A percentile compares a stretch with the other conserved stretches of the same genome.
Evolutionary conservation across 2,888 invertebrate genomes (phyloP).

Genomic region (Xylophagus ater): DNA sequence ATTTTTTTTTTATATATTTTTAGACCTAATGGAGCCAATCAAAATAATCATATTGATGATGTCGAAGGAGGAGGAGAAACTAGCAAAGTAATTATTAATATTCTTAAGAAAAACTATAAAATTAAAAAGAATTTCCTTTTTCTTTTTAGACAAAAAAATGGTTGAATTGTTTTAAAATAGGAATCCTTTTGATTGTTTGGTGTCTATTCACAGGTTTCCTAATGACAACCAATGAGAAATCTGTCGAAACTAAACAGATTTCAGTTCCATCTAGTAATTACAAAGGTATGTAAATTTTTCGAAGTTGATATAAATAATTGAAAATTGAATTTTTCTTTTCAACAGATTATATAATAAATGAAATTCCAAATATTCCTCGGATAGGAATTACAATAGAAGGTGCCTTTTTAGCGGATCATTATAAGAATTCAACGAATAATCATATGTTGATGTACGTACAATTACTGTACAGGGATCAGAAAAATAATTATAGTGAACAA

Average conservation of each 20-base stretch:
- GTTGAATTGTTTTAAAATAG: constrained; percentile 40
- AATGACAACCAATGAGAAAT: constrained; percentile 56
- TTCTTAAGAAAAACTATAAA: too few species aligned
- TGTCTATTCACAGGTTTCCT: constrained; percentile 54
- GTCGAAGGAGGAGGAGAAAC: constrained; percentile 5
- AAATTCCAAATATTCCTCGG: constrained; percentile 35
- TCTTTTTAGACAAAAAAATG: constrained; percentile 28
- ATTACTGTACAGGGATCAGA: constrained; percentile 22
- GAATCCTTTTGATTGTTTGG: constrained; percentile 51
- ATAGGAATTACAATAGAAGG: constrained; percentile 48
- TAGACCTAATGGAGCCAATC: neutral
- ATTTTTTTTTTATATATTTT: neutral
- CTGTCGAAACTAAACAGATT: constrained; percentile 49
- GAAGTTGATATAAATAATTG: constrained; percentile 3
- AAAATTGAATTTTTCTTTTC: constrained; percentile 26
- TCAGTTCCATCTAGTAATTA: constrained; percentile 45
- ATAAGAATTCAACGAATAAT: constrained; percentile 41
- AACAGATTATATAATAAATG: constrained; percentile 17
- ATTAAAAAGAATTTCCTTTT: too few species aligned
- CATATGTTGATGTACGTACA: constrained; percentile 43
- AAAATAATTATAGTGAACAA: constrained; percentile 17
- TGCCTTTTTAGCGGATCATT: constrained; percentile 46
- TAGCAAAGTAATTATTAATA: constrained; percentile 8
- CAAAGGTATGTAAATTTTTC: constrained; percentile 24
- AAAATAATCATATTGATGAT: constrained; percentile 3